Conservation (phyloP, 2,888 invertebrate genomes). For the Orchesella flavescens region DNA sequence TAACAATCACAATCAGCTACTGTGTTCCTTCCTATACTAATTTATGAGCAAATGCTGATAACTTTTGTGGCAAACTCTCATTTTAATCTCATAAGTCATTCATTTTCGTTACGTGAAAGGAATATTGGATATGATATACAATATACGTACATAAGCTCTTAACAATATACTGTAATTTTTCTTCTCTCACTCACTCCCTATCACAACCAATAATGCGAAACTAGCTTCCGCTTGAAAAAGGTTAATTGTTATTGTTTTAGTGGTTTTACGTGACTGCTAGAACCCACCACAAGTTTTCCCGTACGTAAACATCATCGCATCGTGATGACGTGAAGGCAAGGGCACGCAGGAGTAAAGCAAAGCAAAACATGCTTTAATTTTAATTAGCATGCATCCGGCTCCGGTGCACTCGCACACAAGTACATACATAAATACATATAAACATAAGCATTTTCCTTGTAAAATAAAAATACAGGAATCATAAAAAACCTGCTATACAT, state of each 20-base stretch:
- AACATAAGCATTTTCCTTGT: not conserved
- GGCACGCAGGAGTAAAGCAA: constrained; percentile 3
- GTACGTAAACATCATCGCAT: constrained; percentile 12
- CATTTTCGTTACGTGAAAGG: too few species aligned
- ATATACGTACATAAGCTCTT: too few species aligned
- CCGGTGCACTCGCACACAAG: not conserved
- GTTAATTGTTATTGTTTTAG: constrained; percentile 59
- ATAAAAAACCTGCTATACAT: not conserved
- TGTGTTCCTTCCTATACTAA: too few species aligned
- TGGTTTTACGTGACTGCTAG: constrained; percentile 60
- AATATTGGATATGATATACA: too few species aligned
- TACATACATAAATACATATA: not conserved
- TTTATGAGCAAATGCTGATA: too few species aligned
- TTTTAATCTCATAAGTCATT: too few species aligned
- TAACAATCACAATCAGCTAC: too few species aligned
- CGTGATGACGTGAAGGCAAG: not conserved
- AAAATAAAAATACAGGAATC: not conserved
- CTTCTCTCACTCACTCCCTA: not conserved
- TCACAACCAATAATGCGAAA: not conserved
- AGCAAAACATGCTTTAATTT: constrained; percentile 47
- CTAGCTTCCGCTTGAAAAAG: constrained; percentile 45
- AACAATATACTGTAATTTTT: too few species aligned
- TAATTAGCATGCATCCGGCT: constrained; percentile 61
- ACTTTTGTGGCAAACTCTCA: too few species aligned
- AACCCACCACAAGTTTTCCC: constrained; percentile 34